These are phyloP conservation scores for Folsomia candida DNA, from an alignment of 2,888 invertebrate genomes.

Conservation along the genomic window DNA sequence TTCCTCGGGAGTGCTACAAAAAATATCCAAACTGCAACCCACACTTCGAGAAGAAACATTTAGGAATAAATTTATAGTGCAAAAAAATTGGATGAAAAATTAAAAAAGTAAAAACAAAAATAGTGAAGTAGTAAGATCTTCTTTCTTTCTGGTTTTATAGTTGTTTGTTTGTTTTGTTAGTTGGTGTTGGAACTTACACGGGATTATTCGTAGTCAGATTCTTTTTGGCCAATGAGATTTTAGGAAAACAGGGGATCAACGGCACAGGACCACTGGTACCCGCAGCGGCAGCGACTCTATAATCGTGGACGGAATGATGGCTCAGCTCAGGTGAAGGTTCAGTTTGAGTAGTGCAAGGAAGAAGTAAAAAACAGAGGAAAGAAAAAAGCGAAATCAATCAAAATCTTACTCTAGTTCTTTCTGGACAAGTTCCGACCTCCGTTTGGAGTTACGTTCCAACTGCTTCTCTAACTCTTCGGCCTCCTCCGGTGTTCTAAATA, in stretches of 20 bases:
- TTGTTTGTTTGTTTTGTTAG: too few species aligned
- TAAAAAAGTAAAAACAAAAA: not conserved
- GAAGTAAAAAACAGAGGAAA: not conserved
- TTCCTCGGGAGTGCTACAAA: constrained; percentile 4
- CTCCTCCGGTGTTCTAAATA: constrained; percentile 12
- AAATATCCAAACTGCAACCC: not conserved
- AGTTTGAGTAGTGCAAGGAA: not conserved
- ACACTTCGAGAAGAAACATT: not conserved
- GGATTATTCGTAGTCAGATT: constrained; percentile 5
- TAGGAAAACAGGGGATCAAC: too few species aligned
- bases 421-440: not conserved
- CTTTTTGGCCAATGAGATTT: not conserved
- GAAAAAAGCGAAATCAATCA: not conserved
- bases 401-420: constrained; percentile 3
- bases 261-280: not conserved
- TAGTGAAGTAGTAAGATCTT: not conserved
- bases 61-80: not conserved
- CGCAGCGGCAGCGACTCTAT: not conserved
- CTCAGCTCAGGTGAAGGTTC: not conserved
- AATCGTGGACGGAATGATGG: not conserved
- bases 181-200: constrained; percentile 8
- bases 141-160: too few species aligned
- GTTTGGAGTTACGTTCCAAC: constrained; percentile 5
- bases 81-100: not conserved
- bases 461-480: constrained; percentile 10